Evolutionary conservation across 2,113 vertebrate species (phyloP), one percentile per base, ranked within the genome.

Genomic region (Excalfactoria chinensis): DNA sequence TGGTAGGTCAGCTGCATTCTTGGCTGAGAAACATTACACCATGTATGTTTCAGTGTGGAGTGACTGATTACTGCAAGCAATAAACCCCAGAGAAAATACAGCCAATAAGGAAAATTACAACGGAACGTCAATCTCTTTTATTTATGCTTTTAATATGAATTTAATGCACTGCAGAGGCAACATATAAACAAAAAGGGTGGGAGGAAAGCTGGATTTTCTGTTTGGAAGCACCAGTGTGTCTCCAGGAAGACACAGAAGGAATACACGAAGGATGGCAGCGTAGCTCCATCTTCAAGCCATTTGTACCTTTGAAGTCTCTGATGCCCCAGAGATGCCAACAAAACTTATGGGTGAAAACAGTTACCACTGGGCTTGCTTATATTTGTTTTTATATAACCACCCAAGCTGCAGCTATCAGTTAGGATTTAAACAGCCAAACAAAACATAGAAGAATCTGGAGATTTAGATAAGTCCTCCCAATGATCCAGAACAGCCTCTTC

Each of bases 131-230:
- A 37, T 43, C 15, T 43, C 32, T 82, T 53, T 76, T 87, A 51
- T 81, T 92, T 88, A 56, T 73, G 72, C 43, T 86, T 90, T 92
- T 51, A 70, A 62, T 48, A 77, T 44, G n/a, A 92, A 89, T 80
- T 68, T 85, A 71, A 28, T 80, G 56, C 48, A 87, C 84, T 51
- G 32, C 43, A 86, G 68, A 91, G 55, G 75, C 60, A 77, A 5
- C 19, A 83, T 55, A 73, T 85, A 69, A 13, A 73, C 35, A 43
- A 73, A 82, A 62, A 6, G 15, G 13, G 18, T 44, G 84, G 43
- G 5, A 67, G 8, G 6, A 84, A 92, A 73, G 32, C 20, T 73
- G n/a, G 26, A 18, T 30, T 89, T 79, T 75, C 73, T 68, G 13
- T 34, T 55, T 76, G 63, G 44, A 62, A 82, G n/a, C 19, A 76